These are phyloP conservation scores for Lacanobia wlatinum DNA, from an alignment of 2,888 invertebrate genomes.

Conservation along the genomic window DNA sequence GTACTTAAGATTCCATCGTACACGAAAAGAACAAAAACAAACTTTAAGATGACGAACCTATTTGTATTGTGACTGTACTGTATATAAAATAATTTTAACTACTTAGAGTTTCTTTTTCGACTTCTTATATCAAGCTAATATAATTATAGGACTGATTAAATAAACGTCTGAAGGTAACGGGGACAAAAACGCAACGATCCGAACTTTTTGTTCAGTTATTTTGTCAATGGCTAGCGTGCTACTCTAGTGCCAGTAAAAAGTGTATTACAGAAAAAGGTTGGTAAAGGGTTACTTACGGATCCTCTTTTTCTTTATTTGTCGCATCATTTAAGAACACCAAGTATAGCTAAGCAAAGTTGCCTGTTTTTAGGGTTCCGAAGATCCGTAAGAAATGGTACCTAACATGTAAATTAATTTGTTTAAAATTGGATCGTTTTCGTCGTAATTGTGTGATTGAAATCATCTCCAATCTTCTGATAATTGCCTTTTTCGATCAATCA, in stretches of 20 bases:
- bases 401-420: too few species aligned
- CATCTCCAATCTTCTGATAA: not conserved
- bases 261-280: slow-evolving; percentile 22
- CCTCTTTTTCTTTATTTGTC: slow-evolving; percentile 14
- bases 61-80: not conserved
- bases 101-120: too few species aligned
- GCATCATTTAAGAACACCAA: too few species aligned
- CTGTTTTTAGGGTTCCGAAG: too few species aligned
- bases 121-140: too few species aligned
- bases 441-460: not conserved
- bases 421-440: not conserved
- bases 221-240: slow-evolving; percentile 35
- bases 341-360: too few species aligned
- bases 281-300: not conserved
- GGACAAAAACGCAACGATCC: slow-evolving; percentile 43
- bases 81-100: not conserved
- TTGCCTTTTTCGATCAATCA: not conserved
- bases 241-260: slow-evolving; percentile 27
- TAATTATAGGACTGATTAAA: slow-evolving; percentile 50
- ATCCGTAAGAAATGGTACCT: too few species aligned
- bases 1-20: too few species aligned
- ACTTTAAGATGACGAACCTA: not conserved
- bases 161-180: slow-evolving; percentile 51
- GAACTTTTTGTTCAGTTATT: slow-evolving; percentile 47
- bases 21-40: not conserved